Evolutionary conservation across 2,113 vertebrate species (phyloP), one percentile per base, ranked within the genome.

Genomic region (Tiliqua scincoides): DNA sequence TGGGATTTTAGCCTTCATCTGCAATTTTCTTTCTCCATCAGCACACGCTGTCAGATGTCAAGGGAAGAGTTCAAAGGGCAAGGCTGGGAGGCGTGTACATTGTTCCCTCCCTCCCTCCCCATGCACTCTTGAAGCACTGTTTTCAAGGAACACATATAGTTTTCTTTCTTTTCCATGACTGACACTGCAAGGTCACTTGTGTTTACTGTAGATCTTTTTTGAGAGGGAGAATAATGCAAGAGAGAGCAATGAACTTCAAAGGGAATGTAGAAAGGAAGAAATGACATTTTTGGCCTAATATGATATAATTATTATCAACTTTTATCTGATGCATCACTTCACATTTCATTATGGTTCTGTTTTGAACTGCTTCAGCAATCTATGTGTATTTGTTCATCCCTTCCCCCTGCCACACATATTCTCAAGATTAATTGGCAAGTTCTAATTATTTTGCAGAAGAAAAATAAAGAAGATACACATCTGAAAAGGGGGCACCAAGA

Each of bases 231-330:
- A 8, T 4, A 48, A 48, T 23, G 30, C 32, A 40, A 61, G 1
- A 57, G 0, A 70, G 25, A 85, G n/a, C 37, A 6, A 70, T 85
- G 85, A 74, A n/a, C 76, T 1, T 7, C 70, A 27, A 77, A 15
- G 25, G 54, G 0, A 10, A 48, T 27, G 1, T 43, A 8, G 54
- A 6, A 7, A 6, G 70, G 73, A 79, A 11, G 35, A 77, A 85
- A 72, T 5, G 43, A 1, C 0, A 0, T 48, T 11, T 79, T 59
- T 82, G 37, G 18, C 5, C 62, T 40, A 88, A 74, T 35, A 25
- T 79, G 63, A n/a, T 37, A 11, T 74, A 18, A 68, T 74, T 88
- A 37, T 81, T n/a, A 83, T 71, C 27, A 87, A 75, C 1, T 48
- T 88, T 52, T 77, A 85, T 54, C 1, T 48, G 32, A 87, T 78